These are phyloP conservation scores for Phaethon lepturus DNA, from an alignment of 2,113 vertebrate genomes.

Conservation along the genomic window DNA sequence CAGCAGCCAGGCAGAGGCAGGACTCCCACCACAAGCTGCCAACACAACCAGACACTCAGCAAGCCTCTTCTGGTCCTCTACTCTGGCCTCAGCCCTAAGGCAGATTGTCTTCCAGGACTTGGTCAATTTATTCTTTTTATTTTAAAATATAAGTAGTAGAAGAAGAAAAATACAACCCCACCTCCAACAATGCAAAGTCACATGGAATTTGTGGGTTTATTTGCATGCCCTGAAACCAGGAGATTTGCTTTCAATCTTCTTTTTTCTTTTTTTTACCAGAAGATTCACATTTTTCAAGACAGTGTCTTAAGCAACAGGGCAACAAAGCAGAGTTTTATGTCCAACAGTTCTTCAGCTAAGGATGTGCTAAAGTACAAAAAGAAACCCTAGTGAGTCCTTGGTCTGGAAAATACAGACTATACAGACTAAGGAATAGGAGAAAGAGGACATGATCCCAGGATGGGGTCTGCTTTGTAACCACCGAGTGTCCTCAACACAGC, in stretches of 20 bases:
- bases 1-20: not conserved
- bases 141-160: not conserved
- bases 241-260: not conserved
- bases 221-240: not conserved
- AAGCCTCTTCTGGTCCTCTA: not conserved
- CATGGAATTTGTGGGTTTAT: not conserved
- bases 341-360: not conserved
- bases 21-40: accelerated
- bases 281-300: not conserved
- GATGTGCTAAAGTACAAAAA: not conserved
- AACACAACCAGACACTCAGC: accelerated
- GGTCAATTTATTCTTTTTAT: not conserved
- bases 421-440: not conserved
- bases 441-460: not conserved
- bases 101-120: not conserved
- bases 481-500: not conserved
- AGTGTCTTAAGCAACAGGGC: not conserved
- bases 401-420: not conserved
- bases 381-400: not conserved
- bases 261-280: not conserved
- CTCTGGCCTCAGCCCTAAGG: not conserved
- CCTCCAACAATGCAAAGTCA: not conserved
- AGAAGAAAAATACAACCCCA: not conserved
- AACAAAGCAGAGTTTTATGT: not conserved
- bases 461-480: not conserved